Percentiles rank a stretch among this genome's conserved stretches.
phyloP scores from a whole-genome alignment of 1,140 invertebrate genomes.

The Samia ricini region DNA sequence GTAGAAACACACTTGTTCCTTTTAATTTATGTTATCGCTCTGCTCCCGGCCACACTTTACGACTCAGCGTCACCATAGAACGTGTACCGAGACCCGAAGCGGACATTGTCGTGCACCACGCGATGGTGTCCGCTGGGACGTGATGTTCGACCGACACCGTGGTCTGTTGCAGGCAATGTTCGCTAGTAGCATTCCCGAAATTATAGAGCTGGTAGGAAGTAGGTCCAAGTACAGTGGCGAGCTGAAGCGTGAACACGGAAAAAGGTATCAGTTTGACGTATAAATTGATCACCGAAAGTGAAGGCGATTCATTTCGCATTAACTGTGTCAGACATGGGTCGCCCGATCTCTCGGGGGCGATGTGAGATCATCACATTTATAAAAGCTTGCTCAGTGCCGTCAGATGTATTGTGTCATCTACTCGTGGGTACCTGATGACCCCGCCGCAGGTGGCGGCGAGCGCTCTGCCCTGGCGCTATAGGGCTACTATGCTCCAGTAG shows the following conservation, averaged over 20 bases:
- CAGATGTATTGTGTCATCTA: conserved; percentile 79
- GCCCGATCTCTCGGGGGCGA: conserved; percentile 61
- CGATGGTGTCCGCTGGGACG: conserved; percentile 68
- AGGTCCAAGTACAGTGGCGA: conserved; percentile 98
- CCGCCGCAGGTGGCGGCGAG: conserved; percentile 24
- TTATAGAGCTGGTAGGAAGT: conserved; percentile 98
- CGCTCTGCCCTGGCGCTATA: conserved; percentile 33
- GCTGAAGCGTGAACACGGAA: conserved; percentile 98
- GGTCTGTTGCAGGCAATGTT: conserved; percentile 93
- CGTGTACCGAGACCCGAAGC: conserved; percentile 65
- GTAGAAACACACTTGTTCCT: conserved; percentile 71
- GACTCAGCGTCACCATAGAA: conserved; percentile 60
- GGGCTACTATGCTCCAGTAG: conserved; percentile 26
- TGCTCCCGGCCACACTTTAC: conserved; percentile 70
- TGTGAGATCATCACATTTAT: conserved; percentile 65
- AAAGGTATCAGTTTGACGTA: conserved; percentile 97
- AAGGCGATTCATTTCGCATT: conserved; percentile 59
- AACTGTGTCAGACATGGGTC: conserved; percentile 49
- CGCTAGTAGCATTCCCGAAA: conserved; percentile 99
- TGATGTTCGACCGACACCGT: conserved; percentile 69
- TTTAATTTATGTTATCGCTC: conserved; percentile 72
- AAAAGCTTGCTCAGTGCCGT: conserved; percentile 78
- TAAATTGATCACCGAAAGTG: conserved; percentile 60
- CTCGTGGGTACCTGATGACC: conserved; percentile 62
- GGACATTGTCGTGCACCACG: conserved; percentile 75